phyloP scores from a whole-genome alignment of 2,113 vertebrate genomes.

The Myotis yumanensis region DNA sequence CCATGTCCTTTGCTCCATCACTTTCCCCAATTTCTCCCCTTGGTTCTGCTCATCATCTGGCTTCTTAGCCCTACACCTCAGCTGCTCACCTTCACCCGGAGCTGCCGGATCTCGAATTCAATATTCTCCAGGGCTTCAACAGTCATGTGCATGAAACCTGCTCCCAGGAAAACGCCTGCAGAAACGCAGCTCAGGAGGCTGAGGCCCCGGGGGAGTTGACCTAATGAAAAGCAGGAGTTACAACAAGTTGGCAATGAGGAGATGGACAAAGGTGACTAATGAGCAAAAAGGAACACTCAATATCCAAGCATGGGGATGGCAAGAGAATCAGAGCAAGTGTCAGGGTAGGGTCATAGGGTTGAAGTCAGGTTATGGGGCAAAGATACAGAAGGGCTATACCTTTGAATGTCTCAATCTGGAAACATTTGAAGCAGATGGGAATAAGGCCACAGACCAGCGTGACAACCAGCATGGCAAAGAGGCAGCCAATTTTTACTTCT shows the following conservation, averaged over 20 bases:
- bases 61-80: background rate
- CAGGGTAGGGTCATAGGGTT: background rate
- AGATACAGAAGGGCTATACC: constrained; percentile 58
- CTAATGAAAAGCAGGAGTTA: constrained; percentile 51
- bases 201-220: constrained; percentile 70
- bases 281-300: background rate
- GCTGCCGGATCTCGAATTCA: constrained; percentile 68
- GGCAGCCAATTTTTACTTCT: constrained; percentile 75
- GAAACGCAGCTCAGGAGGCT: constrained; percentile 77
- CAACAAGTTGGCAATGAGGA: background rate
- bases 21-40: background rate
- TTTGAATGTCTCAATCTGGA: constrained; percentile 74
- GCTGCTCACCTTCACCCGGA: constrained; percentile 60
- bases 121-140: constrained; percentile 76
- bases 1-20: background rate
- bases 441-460: constrained; percentile 76
- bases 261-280: background rate
- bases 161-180: constrained; percentile 80
- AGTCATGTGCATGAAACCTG: constrained; percentile 81
- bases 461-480: constrained; percentile 72
- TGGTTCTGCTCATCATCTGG: background rate
- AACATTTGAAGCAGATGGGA: constrained; percentile 77
- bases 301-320: background rate
- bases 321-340: background rate
- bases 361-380: background rate